Evolutionary conservation across 2,888 invertebrate species (phyloP), one percentile per base, ranked within the genome.

Genomic region (Bombyx huttoni): DNA sequence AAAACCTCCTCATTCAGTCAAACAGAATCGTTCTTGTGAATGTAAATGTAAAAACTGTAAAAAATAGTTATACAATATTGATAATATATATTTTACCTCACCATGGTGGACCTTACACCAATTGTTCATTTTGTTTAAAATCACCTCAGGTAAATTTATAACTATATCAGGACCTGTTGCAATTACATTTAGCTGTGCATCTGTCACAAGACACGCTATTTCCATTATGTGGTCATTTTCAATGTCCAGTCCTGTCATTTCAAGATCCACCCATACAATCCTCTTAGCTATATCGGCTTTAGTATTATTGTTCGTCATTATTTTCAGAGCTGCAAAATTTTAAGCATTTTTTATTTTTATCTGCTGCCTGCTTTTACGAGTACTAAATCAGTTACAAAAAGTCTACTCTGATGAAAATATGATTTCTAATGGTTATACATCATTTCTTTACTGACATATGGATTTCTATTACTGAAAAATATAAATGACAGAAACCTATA

Each of bases 201-300:
- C 96, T 0, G 98, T 98, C 52, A 99, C 90, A 35, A 98, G 71
- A 72, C 96, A 96, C 0, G 97, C 95, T 52, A 98, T 91, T 89
- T 99, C 98, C 67, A 99, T 77, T 52, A 99, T 95, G 57, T 92
- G 91, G 68, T 96, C 94, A 51, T 81, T 91, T 0, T 93, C 88
- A 49, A 94, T 73, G 71, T 98, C 91, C 13, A 98, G 80, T 0
- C 98, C 98, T 8, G 97, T 96, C 97, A 99, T 96, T 93, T 95
- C 95, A 63, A 94, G 75, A 65, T 95, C 94, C 47, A 94, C 83
- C 95, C 95, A 95, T 12, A 94, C 92, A 57, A 95, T 86, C 45
- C 78, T 69, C 52, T 83, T 84, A 0, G 75, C 74, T 46, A 65
- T 65, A 53, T 65, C 40, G 7, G 2, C 64, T 59, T 60, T 70